Percentiles rank a stretch among this genome's conserved stretches.
phyloP scores from a whole-genome alignment of 2,113 vertebrate species.

The Hypanus sabinus region DNA sequence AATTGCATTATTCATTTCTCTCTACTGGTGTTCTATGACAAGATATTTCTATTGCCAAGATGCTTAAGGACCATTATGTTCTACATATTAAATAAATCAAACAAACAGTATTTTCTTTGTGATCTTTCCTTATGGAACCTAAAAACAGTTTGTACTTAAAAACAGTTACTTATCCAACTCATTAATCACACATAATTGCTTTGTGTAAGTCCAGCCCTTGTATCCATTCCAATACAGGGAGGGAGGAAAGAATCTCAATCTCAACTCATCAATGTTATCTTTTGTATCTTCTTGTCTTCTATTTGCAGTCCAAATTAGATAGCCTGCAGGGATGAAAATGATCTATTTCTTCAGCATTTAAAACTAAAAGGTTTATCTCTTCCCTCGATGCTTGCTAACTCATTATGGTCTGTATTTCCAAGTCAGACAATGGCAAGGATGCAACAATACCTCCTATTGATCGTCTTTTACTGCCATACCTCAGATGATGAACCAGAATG shows the following conservation, averaged over 20 bases:
- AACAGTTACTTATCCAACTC: background rate
- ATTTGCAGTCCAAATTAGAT: background rate
- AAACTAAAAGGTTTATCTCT: background rate
- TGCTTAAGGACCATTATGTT: conserved; percentile 16
- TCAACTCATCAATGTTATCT: background rate
- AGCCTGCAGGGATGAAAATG: background rate
- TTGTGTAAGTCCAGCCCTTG: background rate
- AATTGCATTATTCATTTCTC: background rate
- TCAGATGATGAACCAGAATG: too few species aligned
- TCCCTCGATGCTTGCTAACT: background rate
- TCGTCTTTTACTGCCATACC: too few species aligned
- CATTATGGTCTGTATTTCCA: background rate
- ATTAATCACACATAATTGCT: background rate
- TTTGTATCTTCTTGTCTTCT: background rate
- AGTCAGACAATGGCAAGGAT: too few species aligned
- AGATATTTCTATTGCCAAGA: background rate
- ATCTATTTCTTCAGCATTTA: background rate
- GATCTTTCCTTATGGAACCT: background rate
- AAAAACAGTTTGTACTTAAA: too few species aligned
- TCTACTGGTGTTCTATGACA: background rate
- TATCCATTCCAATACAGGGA: background rate
- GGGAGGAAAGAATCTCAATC: too few species aligned
- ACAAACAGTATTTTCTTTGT: background rate
- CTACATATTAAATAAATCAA: conserved; percentile 18
- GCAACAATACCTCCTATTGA: too few species aligned